Base-by-base conservation (phyloP, 2,113 vertebrate species). In the Cacatua alba region DNA sequence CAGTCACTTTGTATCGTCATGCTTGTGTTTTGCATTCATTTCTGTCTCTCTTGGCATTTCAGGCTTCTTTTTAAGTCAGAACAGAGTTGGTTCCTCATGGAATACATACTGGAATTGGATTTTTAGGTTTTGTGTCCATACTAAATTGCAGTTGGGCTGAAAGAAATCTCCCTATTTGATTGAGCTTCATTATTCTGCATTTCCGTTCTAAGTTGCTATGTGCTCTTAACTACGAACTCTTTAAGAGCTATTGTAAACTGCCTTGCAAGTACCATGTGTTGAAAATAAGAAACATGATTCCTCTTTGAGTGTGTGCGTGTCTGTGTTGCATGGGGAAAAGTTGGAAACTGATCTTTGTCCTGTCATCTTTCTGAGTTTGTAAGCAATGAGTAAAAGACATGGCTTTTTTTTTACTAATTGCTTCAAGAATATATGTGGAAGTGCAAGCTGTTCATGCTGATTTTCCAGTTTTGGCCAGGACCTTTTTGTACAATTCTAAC, bases 21-120 rank as follows among this genome's bases (percentile, higher is more conserved):
- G 53, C 70, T 87, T 94, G 81, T 96, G 92, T 94, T 96, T 92
- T 86, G 70, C 88, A 85, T 93, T 90, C 94, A 85, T 94, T 95
- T 95, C 95, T 95, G 92, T 97, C 88, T 90, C 75, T 91, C 37
- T 72, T 92, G 86, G 77, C 96, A 87, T 93, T 94, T 92, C 91
- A 95, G 91, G 49, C 80, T 94, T 86, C 52, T 87, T 79, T 96
- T 88, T 59, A 84, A 92, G 86, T 82, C 63, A 87, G 77, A 91
- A 80, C 65, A 55, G 77, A 94, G 81, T 79, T 9, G 2, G 19
- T 92, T 96, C 83, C 70, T 86, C 53, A 48, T 55, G 46, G 41
- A 94, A 80, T 80, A 46, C 35, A 20, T 80, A 51, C 55, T 3
- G 6, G 91, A 92, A 89, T 70, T 84, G 77, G 65, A 69, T 88